Base-by-base conservation (phyloP, 2,797 vertebrate genomes). In the Oceanodroma leucorhoa region DNA sequence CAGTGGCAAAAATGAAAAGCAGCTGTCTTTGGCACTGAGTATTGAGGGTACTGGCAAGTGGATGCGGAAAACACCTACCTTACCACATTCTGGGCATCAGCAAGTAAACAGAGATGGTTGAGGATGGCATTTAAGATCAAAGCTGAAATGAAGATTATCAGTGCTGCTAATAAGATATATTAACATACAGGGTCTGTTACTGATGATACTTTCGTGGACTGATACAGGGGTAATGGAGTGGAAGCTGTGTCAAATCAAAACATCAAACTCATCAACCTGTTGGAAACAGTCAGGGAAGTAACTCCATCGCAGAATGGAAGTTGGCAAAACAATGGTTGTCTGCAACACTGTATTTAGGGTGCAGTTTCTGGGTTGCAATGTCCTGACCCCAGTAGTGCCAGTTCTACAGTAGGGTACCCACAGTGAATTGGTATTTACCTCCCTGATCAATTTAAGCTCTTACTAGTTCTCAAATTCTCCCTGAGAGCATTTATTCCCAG, bases 311-410 rank as follows among this genome's bases (percentile, higher is more conserved):
- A 83, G 54, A 83, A 86, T 26, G 30, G 38, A 80, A 81, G 23
- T 17, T 48, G 36, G 75, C 13, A 66, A 60, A 89, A 19, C 17
- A 5, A 10, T 40, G 29, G 2, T 29, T 83, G n/a, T 51, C 69
- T 90, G 54, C 34, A 46, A 24, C 38, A 12, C 24, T 38, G 3
- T 50, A 8, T 34, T 66, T 71, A 55, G 50, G 41, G 40, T 58
- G 21, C 7, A 27, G 13, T 75, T 81, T 75, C 29, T 6, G 3
- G 19, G 24, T 79, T 76, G 17, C 0, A 0, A 9, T 36, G 29
- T 76, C 38, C 17, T 92, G 46, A 58, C 27, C 16, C 11, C n/a
- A 36, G 7, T 11, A 70, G 66, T n/a, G 14, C 13, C 12, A 36
- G 8, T 72, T 70, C 30, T 40, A 11, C 2, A 1, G 34, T 19